Evolutionary conservation across 1,140 invertebrate species (phyloP).

Genomic region (Cotesia typhae): DNA sequence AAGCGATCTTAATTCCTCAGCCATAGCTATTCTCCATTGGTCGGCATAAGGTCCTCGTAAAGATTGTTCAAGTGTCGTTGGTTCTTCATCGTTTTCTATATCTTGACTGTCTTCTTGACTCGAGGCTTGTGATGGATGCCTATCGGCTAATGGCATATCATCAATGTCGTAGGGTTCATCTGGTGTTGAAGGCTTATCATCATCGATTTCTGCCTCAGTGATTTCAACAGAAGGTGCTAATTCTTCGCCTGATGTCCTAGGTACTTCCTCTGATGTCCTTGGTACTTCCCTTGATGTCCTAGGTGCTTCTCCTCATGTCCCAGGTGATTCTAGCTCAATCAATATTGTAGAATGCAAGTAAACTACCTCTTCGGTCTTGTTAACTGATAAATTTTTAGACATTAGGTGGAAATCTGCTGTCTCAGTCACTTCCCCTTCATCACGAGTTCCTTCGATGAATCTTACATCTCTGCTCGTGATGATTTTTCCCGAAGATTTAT

Average conservation of each 20-base stretch:
- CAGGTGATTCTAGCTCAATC: background rate
- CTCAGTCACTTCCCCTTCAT: background rate
- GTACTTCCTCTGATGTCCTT: too few relatives aligned
- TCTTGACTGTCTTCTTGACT: too few relatives aligned
- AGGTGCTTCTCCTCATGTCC: background rate
- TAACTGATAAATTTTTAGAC: too few relatives aligned
- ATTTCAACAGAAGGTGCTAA: too few relatives aligned
- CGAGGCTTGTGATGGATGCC: too few relatives aligned
- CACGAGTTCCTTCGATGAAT: background rate
- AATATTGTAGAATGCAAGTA: background rate
- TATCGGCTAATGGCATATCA: too few relatives aligned
- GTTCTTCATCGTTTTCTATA: constrained; percentile 1
- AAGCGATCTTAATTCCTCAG: constrained; percentile 27
- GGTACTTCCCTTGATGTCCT: background rate
- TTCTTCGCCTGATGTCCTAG: too few relatives aligned
- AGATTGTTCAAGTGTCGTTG: constrained; percentile 11
- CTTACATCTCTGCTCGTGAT: constrained; percentile 33
- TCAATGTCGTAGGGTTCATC: background rate
- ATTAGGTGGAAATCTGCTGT: too few relatives aligned
- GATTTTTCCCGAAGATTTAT: background rate
- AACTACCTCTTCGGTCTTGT: background rate
- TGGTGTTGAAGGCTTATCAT: background rate
- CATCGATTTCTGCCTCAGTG: background rate
- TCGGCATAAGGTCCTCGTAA: constrained; percentile 4
- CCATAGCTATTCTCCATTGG: constrained; percentile 23